phyloP scores from a whole-genome alignment of 1,140 invertebrate species.

The Drosophila sproati region DNA sequence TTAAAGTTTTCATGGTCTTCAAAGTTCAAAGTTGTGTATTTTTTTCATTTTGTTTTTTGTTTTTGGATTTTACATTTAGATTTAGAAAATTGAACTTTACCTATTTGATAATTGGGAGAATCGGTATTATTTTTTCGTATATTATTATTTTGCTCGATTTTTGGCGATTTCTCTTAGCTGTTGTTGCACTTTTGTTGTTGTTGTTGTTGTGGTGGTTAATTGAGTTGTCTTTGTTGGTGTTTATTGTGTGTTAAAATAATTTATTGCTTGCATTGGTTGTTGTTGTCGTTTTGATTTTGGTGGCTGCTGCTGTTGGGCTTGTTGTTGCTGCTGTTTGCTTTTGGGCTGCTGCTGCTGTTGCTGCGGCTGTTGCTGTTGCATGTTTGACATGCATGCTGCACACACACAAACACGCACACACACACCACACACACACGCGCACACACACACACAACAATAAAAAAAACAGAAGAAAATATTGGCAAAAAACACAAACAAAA shows the following conservation, averaged over 20 bases:
- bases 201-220: not conserved
- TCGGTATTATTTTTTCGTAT: slow-evolving; percentile 28
- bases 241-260: slow-evolving; percentile 14
- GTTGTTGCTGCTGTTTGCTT: not conserved
- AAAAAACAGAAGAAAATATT: slow-evolving; percentile 31
- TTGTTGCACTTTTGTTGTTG: slow-evolving; percentile 18
- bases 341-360: slow-evolving; percentile 14
- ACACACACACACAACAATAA: slow-evolving; percentile 26
- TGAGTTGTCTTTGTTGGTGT: slow-evolving; percentile 8
- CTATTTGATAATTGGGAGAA: slow-evolving; percentile 58
- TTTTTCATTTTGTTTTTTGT: slow-evolving; percentile 28
- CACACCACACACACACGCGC: slow-evolving; percentile 13
- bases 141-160: slow-evolving; percentile 9
- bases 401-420: slow-evolving; percentile 24
- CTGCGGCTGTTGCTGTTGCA: slow-evolving; percentile 14
- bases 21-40: slow-evolving; percentile 9
- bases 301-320: slow-evolving; percentile 4
- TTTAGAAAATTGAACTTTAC: slow-evolving; percentile 70
- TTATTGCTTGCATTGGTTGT: slow-evolving; percentile 6
- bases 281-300: not conserved
- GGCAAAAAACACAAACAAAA: slow-evolving; percentile 22
- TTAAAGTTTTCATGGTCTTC: not conserved
- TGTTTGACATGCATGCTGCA: slow-evolving; percentile 36
- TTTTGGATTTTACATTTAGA: slow-evolving; percentile 25
- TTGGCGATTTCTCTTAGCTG: slow-evolving; percentile 18